Percentiles rank a stretch among this genome's conserved stretches.
These are phyloP conservation scores for Chamaetylas fuelleborni DNA, from an alignment of 2,113 vertebrate species.

Conservation along the genomic window DNA sequence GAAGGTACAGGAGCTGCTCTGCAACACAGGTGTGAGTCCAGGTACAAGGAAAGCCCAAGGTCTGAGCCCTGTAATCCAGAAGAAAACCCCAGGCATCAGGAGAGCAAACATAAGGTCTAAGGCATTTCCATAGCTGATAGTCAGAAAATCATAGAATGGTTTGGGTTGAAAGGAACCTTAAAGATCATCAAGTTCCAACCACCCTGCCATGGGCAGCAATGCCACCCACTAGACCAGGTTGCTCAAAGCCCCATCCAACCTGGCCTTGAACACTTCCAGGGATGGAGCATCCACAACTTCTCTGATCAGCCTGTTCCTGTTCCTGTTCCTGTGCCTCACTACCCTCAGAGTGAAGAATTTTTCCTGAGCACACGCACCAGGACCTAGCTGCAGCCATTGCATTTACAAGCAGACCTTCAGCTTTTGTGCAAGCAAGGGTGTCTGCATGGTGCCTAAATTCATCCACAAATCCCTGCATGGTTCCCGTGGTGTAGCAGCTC, in stretches of 20 bases:
- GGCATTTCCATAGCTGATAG: background rate
- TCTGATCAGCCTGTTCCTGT: background rate
- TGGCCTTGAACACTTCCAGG: background rate
- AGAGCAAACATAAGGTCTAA: background rate
- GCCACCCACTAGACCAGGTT: background rate
- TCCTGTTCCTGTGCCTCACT: background rate
- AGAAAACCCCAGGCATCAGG: accelerated
- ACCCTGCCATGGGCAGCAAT: background rate
- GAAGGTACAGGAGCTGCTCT: background rate
- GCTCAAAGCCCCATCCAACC: background rate
- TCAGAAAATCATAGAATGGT: background rate
- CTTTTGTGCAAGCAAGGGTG: background rate
- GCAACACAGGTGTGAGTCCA: background rate
- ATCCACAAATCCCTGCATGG: background rate
- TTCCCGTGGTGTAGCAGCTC: background rate
- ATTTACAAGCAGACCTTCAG: background rate
- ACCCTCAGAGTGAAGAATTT: background rate
- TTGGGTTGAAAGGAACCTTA: background rate
- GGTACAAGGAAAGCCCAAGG: background rate
- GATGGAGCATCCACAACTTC: background rate
- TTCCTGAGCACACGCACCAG: background rate
- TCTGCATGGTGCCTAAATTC: background rate
- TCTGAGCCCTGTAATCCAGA: background rate
- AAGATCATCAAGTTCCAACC: background rate
- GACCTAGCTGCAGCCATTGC: background rate